phyloP scores from a whole-genome alignment of 2,113 vertebrate species.

The Albula goreensis region DNA sequence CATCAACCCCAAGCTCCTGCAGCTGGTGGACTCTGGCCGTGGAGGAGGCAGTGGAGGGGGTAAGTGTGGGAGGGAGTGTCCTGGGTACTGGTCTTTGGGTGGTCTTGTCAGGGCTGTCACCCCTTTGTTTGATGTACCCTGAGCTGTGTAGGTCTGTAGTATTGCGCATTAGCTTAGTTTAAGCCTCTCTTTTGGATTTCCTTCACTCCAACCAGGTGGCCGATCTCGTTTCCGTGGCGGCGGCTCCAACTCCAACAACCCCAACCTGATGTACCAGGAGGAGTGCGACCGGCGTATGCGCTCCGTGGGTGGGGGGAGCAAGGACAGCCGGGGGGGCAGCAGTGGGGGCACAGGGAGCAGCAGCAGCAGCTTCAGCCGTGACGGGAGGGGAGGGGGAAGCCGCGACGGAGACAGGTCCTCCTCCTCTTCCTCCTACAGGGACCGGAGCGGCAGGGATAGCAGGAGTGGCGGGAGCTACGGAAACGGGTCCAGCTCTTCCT shows the following conservation, averaged over 20 bases:
- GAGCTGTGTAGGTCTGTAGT: neutral
- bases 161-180: neutral
- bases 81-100: neutral
- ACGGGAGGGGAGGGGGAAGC: constrained; percentile 44
- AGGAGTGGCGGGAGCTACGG: constrained; percentile 63
- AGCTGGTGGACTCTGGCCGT: constrained; percentile 88
- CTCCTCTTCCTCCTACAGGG: constrained; percentile 59
- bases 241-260: constrained; percentile 84
- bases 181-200: neutral
- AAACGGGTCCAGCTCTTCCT: constrained; percentile 37
- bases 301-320: constrained; percentile 68
- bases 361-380: constrained; percentile 31
- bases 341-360: neutral
- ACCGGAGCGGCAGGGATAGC: constrained; percentile 72
- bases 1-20: constrained; percentile 95
- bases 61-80: no score
- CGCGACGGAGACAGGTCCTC: constrained; percentile 71
- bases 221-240: constrained; percentile 89
- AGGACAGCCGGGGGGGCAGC: constrained; percentile 57
- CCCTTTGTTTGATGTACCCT: neutral
- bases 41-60: constrained; percentile 81
- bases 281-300: constrained; percentile 87
- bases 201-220: constrained; percentile 71
- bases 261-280: constrained; percentile 94
- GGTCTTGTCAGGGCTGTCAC: neutral